phyloP scores from a whole-genome alignment of 2,797 vertebrate species.

The Alfaro cultratus region DNA sequence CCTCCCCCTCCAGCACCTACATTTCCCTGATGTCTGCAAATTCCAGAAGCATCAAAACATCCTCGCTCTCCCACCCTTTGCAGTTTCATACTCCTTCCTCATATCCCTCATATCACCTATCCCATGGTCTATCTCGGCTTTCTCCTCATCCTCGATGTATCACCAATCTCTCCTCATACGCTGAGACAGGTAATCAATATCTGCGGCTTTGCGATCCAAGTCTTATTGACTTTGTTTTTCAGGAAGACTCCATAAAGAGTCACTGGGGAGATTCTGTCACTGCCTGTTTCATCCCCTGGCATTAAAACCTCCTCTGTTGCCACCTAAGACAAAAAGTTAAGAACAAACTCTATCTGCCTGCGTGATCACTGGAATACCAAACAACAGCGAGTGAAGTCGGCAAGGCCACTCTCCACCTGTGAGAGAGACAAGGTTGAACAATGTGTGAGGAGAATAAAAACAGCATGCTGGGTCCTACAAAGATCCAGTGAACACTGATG shows the following conservation, averaged over 20 bases:
- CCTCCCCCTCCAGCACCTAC: slow-evolving; percentile 45
- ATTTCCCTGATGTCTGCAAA: slow-evolving; percentile 51
- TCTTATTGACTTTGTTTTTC: slow-evolving; percentile 89
- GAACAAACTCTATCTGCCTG: slow-evolving; percentile 20
- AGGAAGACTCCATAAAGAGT: slow-evolving; percentile 90
- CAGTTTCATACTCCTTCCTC: slow-evolving; percentile 22
- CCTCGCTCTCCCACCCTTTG: slow-evolving; percentile 17
- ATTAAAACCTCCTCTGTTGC: slow-evolving; percentile 74
- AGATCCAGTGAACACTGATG: slow-evolving; percentile 31
- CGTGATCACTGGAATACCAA: slow-evolving; percentile 62
- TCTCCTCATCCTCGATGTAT: slow-evolving; percentile 32
- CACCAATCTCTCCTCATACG: slow-evolving; percentile 76
- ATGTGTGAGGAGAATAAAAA: slow-evolving; percentile 56
- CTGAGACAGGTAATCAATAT: slow-evolving; percentile 90
- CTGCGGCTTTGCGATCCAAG: slow-evolving; percentile 77
- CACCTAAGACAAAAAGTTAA: slow-evolving; percentile 44
- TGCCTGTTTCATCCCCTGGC: slow-evolving; percentile 82
- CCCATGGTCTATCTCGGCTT: slow-evolving; percentile 17
- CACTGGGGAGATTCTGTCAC: slow-evolving; percentile 84
- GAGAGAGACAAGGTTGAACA: slow-evolving; percentile 47
- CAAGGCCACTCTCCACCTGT: slow-evolving; percentile 50
- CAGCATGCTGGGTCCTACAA: slow-evolving; percentile 10
- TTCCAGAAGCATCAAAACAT: slow-evolving; percentile 40
- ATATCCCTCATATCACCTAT: slow-evolving; percentile 26
- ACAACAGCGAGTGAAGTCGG: slow-evolving; percentile 47